Evolutionary conservation across 2,113 vertebrate genomes (phyloP), one percentile per base, ranked within the genome.

Genomic region (Oncorhynchus kisutch): DNA sequence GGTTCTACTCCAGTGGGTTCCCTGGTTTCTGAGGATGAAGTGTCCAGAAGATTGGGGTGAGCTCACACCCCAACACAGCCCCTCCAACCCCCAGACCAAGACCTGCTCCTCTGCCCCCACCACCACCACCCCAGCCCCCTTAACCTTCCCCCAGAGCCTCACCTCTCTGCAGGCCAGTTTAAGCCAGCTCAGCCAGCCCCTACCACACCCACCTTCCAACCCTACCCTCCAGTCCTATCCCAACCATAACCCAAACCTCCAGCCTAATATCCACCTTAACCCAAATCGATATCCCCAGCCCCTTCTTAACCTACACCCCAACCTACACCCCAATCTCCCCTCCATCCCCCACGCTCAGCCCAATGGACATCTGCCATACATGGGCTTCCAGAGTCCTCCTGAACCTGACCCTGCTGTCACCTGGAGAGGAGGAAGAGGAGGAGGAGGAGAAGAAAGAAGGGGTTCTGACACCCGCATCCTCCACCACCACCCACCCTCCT

Each of bases 21-120:
- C 94, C 64, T 94, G 93, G 93, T 94, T 94, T 77, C 78, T 94
- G 75, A 85, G 94, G 9, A 94, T 94, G 94, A 94, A 94, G 82
- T 91, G 92, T 67, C 93, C 93, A 0, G 93, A 93, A 13, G 93
- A 94, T 67, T 80, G 85, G 31, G 78, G 8, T 0, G 91, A 91
- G 18, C 85, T 88, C 0, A 74, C 81, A 54, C 81, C 89, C 20
- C 86, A 87, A n/a, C 86, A 83, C 77, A 86, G 84, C 78, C 90
- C 88, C 49, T 81, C 74, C 0, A 89, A 88, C 62, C 84, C 81
- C 57, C 92, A 89, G 48, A 92, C 84, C 54, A 93, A 90, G 77
- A 82, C 74, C 67, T 65, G 88, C 57, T 90, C 89, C 62, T 92
- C 91, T 48, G 85, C 89, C 70, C 86, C 88, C 57, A 65, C 81